Conservation (phyloP, 92 coral and sea anemone species). For the Phenganax subtilis region DNA sequence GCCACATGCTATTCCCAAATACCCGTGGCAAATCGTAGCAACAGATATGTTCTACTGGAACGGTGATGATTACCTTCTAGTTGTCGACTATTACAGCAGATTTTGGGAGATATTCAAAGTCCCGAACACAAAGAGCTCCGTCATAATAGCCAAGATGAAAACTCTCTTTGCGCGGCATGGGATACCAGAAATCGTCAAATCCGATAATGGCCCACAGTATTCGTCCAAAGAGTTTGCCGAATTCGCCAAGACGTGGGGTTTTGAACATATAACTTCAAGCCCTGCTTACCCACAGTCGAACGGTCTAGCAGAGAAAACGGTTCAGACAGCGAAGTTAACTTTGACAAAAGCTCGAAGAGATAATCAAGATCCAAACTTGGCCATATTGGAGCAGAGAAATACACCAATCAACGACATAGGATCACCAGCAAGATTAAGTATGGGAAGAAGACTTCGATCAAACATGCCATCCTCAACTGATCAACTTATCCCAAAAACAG, state of each 20-base stretch:
- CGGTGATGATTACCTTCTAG: constrained; percentile 10
- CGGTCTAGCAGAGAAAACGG: constrained; percentile 38
- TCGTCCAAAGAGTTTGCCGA: constrained; percentile 15
- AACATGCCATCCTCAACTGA: constrained; percentile 33
- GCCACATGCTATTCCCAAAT: constrained; percentile 32
- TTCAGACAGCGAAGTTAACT: constrained; percentile 39
- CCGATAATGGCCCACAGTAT: constrained; percentile 39
- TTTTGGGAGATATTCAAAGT: constrained; percentile 19
- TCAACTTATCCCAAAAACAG: constrained; percentile 34
- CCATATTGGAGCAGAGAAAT: constrained; percentile 37
- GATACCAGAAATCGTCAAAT: constrained; percentile 15
- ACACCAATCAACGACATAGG: constrained; percentile 36
- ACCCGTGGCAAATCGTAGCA: constrained; percentile 19
- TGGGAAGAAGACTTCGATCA: constrained; percentile 37
- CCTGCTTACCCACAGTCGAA: constrained; percentile 44
- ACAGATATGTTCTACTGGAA: background rate
- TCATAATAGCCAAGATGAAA: constrained; percentile 9
- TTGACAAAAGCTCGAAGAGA: constrained; percentile 38
- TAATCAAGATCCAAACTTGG: constrained; percentile 33
- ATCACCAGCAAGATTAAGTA: constrained; percentile 40
- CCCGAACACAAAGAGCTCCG: constrained; percentile 14
- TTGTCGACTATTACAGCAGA: constrained; percentile 16
- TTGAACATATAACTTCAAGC: constrained; percentile 26
- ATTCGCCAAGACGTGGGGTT: constrained; percentile 41
- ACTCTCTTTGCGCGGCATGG: constrained; percentile 27